Evolutionary conservation across 2,797 vertebrate species (phyloP), one percentile per base, ranked within the genome.

Genomic region (Moxostoma hubbsi): DNA sequence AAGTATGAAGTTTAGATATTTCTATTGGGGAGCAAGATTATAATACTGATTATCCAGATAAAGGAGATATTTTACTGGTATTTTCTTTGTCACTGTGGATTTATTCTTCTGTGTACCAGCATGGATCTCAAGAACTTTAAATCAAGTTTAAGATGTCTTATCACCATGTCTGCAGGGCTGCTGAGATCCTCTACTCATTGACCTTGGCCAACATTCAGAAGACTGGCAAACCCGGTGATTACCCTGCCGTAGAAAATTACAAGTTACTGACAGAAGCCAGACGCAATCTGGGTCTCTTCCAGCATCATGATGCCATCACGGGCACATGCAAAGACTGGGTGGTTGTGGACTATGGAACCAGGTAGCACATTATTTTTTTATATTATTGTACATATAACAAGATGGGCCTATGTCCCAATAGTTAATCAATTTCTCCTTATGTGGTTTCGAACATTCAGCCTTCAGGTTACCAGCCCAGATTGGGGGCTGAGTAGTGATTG

Each of bases 301-400:
- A 98, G 80, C 97, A 98, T 83, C 97, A 98, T 10, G 97, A 98
- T 50, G 97, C 95, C 1, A 94, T 98, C 73, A 90, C 97, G 8
- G 97, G 97, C 83, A 98, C 97, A 0, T 86, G 93, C 8, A 96
- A 96, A 70, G 96, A 97, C 18, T 94, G 93, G 81, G 97, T 98
- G 5, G 95, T 96, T 72, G 90, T 95, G 9, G 97, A 98, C 91
- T 98, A 98, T 75, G 97, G 96, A 50, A 96, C 91, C 82, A 97
- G 96, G 97, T 96, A 89, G 85, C 45, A 65, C 5, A 16, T 53
- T 85, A 61, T 87, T 75, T 58, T 85, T 87, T 58, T 84, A 87
- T 24, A 24, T 24, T 24, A 2, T 1, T 24, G 3, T 24, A 86
- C 85, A 86, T 88, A 58, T 51, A 5, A 53, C 24, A 24, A 24